These are phyloP conservation scores for Xyrauchen texanus DNA, from an alignment of 2,113 vertebrate genomes.

Conservation along the genomic window DNA sequence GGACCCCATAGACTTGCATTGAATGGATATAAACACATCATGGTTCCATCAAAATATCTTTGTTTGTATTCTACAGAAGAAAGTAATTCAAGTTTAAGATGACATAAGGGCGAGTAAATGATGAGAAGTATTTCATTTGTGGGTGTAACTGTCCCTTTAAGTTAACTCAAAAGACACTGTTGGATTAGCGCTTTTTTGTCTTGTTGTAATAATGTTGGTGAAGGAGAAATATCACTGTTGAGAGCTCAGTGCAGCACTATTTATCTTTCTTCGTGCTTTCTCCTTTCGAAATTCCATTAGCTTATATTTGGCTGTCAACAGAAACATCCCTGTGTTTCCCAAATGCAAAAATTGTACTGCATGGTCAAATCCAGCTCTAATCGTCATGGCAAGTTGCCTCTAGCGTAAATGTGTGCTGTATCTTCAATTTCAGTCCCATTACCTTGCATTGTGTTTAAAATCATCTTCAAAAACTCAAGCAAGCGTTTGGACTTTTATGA, in stretches of 20 bases:
- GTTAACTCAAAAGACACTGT: slow-evolving; percentile 21
- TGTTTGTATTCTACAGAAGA: too few species aligned
- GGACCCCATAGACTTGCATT: too few species aligned
- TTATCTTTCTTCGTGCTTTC: slow-evolving; percentile 36
- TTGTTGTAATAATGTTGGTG: slow-evolving; percentile 33
- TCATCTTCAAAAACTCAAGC: too few species aligned
- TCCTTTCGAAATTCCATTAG: neutral
- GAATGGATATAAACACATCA: too few species aligned
- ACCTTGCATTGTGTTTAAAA: too few species aligned
- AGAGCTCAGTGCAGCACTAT: slow-evolving; percentile 29
- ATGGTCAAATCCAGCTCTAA: slow-evolving; percentile 15
- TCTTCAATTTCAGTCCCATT: neutral
- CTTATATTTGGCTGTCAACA: slow-evolving; percentile 36
- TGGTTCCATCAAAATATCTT: too few species aligned
- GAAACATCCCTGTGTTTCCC: slow-evolving; percentile 11
- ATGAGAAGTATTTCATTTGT: too few species aligned
- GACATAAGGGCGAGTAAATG: too few species aligned
- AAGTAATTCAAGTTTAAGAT: too few species aligned
- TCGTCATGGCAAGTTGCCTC: neutral
- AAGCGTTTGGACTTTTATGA: too few species aligned
- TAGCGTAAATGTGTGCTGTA: neutral
- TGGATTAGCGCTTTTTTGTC: slow-evolving; percentile 1
- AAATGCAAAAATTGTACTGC: slow-evolving; percentile 13
- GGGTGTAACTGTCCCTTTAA: neutral
- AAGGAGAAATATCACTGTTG: slow-evolving; percentile 37